Evolutionary conservation across 2,888 invertebrate genomes (phyloP).

Genomic region (Geophilus truncorum): DNA sequence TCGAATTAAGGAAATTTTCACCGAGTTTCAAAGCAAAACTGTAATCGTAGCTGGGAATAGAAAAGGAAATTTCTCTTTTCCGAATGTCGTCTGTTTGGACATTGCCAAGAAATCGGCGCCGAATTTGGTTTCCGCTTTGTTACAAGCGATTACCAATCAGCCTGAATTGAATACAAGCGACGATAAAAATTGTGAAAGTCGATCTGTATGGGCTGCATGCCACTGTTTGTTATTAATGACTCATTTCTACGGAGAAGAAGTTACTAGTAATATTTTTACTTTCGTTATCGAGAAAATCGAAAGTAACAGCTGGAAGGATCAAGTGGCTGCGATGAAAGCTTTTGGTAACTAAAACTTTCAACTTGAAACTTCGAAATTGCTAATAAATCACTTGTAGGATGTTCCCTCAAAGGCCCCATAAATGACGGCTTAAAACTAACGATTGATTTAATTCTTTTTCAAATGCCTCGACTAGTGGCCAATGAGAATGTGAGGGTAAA

Average conservation of each 20-base stretch:
- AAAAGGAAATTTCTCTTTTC: neutral
- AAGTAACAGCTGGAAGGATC: neutral
- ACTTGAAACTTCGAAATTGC: too few species aligned
- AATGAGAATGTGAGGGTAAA: neutral
- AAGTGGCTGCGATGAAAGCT: neutral
- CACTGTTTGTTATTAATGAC: neutral
- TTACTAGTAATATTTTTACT: neutral
- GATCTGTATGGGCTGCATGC: neutral
- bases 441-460: neutral
- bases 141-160: neutral
- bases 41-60: neutral
- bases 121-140: neutral
- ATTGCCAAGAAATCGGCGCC: neutral
- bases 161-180: neutral
- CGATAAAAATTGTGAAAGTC: neutral
- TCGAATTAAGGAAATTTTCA: neutral
- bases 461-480: neutral
- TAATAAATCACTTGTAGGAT: neutral
- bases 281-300: neutral
- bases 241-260: neutral
- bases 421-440: neutral
- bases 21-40: neutral
- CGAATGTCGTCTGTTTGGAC: neutral
- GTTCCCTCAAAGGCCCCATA: neutral
- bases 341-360: neutral